Evolutionary conservation across 2,113 vertebrate species (phyloP).

Genomic region (Hystrix cristata): DNA sequence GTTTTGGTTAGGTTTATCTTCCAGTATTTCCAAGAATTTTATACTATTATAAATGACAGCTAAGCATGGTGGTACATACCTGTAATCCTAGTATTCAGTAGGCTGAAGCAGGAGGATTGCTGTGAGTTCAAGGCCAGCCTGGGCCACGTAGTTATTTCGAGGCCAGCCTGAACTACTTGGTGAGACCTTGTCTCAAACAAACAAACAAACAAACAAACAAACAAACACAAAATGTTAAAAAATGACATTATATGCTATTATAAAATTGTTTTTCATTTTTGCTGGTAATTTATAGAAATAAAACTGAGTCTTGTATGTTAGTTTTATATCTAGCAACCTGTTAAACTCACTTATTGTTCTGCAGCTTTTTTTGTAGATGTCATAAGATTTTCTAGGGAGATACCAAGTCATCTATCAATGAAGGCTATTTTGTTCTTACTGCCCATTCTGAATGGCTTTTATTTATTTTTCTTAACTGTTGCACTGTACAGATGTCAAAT

Average conservation of each 20-base stretch:
- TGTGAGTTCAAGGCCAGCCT: no score
- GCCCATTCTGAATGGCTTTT: background rate
- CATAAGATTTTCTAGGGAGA: background rate
- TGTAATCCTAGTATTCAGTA: no score
- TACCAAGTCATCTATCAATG: background rate
- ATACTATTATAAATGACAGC: background rate
- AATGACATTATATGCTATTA: background rate
- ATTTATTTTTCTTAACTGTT: background rate
- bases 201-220: no score
- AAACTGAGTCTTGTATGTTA: background rate
- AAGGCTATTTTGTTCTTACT: conserved; percentile 8
- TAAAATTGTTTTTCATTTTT: background rate
- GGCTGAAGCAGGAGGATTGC: no score
- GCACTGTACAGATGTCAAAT: background rate
- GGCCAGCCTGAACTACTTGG: no score
- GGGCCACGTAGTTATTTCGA: no score
- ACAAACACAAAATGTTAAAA: no score
- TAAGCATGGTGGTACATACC: no score
- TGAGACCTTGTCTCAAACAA: no score
- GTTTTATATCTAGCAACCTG: background rate
- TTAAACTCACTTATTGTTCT: background rate
- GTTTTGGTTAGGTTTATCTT: background rate
- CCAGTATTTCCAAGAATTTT: background rate
- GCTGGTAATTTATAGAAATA: background rate
- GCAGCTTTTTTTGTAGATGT: background rate